phyloP scores from a whole-genome alignment of 2,797 vertebrate species.

The Balearica regulorum region DNA sequence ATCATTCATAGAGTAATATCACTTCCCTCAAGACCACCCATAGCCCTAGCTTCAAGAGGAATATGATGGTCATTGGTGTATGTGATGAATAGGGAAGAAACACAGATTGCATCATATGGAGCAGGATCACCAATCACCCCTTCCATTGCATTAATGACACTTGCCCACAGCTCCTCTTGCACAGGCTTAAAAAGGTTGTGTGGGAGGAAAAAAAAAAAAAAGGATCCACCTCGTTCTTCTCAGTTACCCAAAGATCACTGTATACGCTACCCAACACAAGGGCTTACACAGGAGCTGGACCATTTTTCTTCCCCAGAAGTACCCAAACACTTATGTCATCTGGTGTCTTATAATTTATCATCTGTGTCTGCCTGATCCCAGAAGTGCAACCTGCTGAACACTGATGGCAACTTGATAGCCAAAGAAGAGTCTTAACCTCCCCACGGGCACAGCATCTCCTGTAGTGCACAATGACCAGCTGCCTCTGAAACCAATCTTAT shows the following conservation, averaged over 20 bases:
- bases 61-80: rapidly evolving
- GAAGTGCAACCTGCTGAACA: background rate
- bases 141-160: background rate
- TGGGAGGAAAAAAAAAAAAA: background rate
- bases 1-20: rapidly evolving
- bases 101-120: too few relatives aligned
- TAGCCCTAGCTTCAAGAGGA: background rate
- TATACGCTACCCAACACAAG: background rate
- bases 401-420: background rate
- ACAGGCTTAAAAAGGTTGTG: background rate
- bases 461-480: background rate
- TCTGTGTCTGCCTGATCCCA: background rate
- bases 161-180: background rate
- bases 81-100: background rate
- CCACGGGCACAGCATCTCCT: background rate
- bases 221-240: background rate
- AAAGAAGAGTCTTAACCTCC: background rate
- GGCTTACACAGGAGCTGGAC: background rate
- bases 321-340: background rate
- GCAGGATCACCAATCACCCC: background rate
- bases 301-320: background rate
- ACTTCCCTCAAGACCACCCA: background rate
- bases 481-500: background rate
- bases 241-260: background rate
- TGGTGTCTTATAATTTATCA: background rate